Evolutionary conservation across 2,797 vertebrate species (phyloP).

Genomic region (Chromis chromis): DNA sequence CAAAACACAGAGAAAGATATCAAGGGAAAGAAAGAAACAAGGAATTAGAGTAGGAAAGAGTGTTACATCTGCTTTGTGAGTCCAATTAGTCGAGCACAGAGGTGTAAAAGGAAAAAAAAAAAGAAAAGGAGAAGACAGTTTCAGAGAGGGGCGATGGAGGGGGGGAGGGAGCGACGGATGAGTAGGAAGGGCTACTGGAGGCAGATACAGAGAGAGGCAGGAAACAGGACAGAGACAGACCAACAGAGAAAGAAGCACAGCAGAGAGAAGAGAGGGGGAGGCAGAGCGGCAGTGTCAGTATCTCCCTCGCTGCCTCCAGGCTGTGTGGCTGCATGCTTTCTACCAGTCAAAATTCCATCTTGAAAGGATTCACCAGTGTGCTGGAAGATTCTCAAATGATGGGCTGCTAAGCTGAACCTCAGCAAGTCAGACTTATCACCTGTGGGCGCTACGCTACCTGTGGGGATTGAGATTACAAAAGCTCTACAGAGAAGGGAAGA

Average conservation of each 20-base stretch:
- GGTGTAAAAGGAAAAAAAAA: constrained; percentile 32
- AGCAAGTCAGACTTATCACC: constrained; percentile 12
- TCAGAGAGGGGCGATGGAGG: constrained; percentile 28
- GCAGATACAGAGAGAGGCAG: constrained; percentile 55
- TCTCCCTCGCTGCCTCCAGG: constrained; percentile 30
- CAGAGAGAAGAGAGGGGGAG: constrained; percentile 41
- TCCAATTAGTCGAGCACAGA: constrained; percentile 43
- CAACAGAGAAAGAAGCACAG: constrained; percentile 36
- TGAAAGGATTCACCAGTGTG: constrained; percentile 1
- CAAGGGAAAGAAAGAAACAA: not conserved
- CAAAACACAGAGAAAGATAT: not conserved
- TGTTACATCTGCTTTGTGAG: constrained; percentile 43
- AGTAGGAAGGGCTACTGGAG: constrained; percentile 64
- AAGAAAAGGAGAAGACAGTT: constrained; percentile 19
- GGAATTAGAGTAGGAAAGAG: not conserved
- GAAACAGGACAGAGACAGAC: constrained; percentile 51
- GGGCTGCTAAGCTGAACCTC: constrained; percentile 27
- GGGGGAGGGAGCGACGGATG: constrained; percentile 43
- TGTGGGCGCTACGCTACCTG: constrained; percentile 16
- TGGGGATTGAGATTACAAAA: constrained; percentile 27
- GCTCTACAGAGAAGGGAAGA: constrained; percentile 13
- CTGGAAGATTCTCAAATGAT: constrained; percentile 2
- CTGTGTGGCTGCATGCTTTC: constrained; percentile 27
- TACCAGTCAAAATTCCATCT: constrained; percentile 21
- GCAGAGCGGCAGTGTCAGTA: constrained; percentile 38